Conservation (phyloP, 2,888 invertebrate genomes). For the Oscheius myriophilus region DNA sequence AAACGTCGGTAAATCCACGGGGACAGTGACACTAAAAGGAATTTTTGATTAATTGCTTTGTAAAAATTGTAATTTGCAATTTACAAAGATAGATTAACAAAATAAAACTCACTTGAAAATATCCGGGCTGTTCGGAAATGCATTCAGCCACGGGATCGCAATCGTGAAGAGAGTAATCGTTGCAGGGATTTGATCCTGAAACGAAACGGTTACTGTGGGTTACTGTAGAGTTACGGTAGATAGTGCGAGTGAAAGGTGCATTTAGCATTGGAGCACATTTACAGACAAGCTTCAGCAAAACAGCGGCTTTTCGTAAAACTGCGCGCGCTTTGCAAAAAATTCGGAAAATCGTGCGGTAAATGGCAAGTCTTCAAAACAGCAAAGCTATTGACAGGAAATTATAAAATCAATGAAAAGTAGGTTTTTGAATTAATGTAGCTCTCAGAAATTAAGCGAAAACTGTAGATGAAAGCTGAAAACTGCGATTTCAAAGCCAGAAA, state of each 20-base stretch:
- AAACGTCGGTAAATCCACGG: slow-evolving; percentile 64
- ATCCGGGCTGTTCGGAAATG: slow-evolving; percentile 67
- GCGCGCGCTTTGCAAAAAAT: no score
- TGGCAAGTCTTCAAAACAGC: no score
- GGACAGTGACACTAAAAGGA: slow-evolving; percentile 57
- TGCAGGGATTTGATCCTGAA: slow-evolving; percentile 69
- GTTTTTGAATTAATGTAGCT: not conserved
- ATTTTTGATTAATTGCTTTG: slow-evolving; percentile 1
- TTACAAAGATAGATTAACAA: not conserved
- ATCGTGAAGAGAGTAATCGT: slow-evolving; percentile 70
- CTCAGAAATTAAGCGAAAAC: not conserved
- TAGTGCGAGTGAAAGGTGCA: no score
- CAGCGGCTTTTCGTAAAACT: no score
- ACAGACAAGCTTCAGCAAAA: no score
- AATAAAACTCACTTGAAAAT: slow-evolving; percentile 59
- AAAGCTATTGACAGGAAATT: no score
- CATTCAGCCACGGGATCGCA: slow-evolving; percentile 69
- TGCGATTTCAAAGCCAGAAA: no score
- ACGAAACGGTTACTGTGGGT: slow-evolving; percentile 6
- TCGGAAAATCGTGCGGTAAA: no score
- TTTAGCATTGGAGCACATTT: no score
- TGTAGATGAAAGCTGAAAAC: not conserved
- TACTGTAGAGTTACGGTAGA: no score
- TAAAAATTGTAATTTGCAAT: not conserved
- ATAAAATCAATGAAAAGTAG: not conserved